Evolutionary conservation across 2,113 vertebrate genomes (phyloP), one percentile per base, ranked within the genome.

Genomic region (Anguilla rostrata): DNA sequence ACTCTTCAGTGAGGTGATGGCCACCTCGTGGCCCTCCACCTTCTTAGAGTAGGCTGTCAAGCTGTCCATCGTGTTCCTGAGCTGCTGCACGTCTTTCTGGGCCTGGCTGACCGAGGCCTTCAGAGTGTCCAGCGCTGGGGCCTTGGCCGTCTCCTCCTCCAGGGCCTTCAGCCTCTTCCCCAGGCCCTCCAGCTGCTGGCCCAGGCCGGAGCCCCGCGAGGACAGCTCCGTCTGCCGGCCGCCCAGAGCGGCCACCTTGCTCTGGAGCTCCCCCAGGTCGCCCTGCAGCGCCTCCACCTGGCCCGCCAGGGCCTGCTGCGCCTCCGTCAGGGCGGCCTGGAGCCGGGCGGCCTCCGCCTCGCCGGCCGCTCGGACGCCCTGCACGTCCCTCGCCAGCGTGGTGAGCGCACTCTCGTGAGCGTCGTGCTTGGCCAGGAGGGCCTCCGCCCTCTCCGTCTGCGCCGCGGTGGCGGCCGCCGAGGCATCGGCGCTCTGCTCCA

Each of bases 1-100:
- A 29, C 92, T 93, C 91, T 95, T 96, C 8, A 97, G 91, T 0
- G 95, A 93, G 18, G 95, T 89, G 41, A 98, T 90, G 16, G 94
- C 95, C 85, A 96, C 91, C 86, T 97, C 96, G 0, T 97, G 97
- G 53, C 91, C 94, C 88, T 98, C 97, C 2, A 98, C 95, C 92
- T 96, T 97, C 84, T 95, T 96, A 0, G 96, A 96, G 92, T 97
- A 96, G 0, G 92, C 89, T 0, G 97, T 95, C 91, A 97, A 88
- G 82, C 93, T 96, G 84, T 94, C 95, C 79, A 97, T 95, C 0
- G 95, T 92, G 89, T 91, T 95, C 87, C 93, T 96, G 82, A 98
- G 92, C 91, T 94, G 94, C 92, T 96, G 95, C 92, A 98, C 92
- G 93, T 97, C 96, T 0, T 94, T 94, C 3, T 96, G 93, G 5